Evolutionary conservation across 2,888 invertebrate species (phyloP).

Genomic region (Dolichomitus sp.): DNA sequence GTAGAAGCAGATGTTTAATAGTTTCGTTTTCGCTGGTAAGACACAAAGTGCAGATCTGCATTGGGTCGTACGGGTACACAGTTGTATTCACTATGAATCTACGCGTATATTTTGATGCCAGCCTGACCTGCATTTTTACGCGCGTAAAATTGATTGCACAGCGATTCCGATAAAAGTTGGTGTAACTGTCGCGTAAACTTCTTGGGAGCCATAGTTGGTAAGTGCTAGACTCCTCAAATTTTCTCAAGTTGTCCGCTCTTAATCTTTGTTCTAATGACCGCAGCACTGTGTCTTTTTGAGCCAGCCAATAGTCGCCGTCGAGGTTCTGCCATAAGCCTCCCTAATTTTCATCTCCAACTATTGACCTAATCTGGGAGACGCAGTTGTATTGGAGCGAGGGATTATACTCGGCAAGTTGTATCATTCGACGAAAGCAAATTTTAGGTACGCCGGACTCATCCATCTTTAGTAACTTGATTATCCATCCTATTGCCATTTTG

Average conservation of each 20-base stretch:
- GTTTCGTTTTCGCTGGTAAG: too few species aligned
- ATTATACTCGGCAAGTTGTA: constrained; percentile 20
- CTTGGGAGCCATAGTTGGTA: constrained; percentile 13
- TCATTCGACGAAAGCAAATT: constrained; percentile 15
- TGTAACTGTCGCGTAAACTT: constrained; percentile 6
- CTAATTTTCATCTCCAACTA: constrained; percentile 11
- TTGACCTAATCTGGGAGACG: constrained; percentile 6
- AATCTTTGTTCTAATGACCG: background rate
- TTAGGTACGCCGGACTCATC: constrained; percentile 28
- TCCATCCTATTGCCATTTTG: constrained; percentile 21
- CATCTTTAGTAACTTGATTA: constrained; percentile 30
- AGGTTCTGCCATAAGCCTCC: constrained; percentile 24
- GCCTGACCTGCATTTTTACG: constrained; percentile 34
- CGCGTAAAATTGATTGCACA: constrained; percentile 19
- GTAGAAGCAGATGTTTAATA: constrained; percentile 11
- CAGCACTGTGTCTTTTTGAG: constrained; percentile 10
- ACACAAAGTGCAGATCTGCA: too few species aligned
- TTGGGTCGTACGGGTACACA: background rate
- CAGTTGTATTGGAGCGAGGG: constrained; percentile 14
- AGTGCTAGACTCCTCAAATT: constrained; percentile 15
- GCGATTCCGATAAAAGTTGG: background rate
- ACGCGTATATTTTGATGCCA: constrained; percentile 21
- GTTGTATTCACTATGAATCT: constrained; percentile 6
- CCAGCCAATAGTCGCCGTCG: constrained; percentile 24
- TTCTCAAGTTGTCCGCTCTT: background rate